Base-by-base conservation (phyloP, 2,888 invertebrate genomes). In the Hoplodrina blanda region DNA sequence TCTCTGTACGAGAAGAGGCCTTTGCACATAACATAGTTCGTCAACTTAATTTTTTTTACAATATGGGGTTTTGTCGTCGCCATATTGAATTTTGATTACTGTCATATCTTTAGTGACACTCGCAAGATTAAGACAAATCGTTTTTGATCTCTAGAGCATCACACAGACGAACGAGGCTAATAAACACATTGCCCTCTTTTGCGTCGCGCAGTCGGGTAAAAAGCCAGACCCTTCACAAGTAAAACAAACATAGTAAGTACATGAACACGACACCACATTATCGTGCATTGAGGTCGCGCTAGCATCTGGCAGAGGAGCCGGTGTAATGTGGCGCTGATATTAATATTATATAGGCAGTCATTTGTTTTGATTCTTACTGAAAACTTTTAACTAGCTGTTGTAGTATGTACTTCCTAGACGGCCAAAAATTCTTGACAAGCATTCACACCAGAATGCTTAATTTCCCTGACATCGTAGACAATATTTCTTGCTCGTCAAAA, bases 231-330 rank as follows among this genome's bases (percentile, higher is more conserved):
- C 15, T 63, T 49, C 17, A n/a, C 11, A 37, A 54, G 3, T 73
- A 13, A 33, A 44, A 52, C 20, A 46, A 19, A 33, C 11, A 54
- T 41, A 11, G 20, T 46, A 37, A 44, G 33, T 37, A 49, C 7
- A 46, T 33, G 7, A 53, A 62, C 53, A 55, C 17, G 66, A 7
- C 49, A 70, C 50, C 33, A 76, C 65, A 76, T 84, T 78, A 85
- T 85, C 85, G 56, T 46, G 52, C 80, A 86, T 76, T 73, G 79
- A 80, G 85, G 85, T 84, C 86, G 76, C 53, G 52, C 4, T 67
- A 68, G 62, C 82, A 85, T 86, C 85, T 86, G 86, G 77, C 64
- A 59, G 53, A 50, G 59, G n/a, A 37, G 65, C 56, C 54, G 19
- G 20, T 62, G 37, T 69, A n/a, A 53, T 61, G 17, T 46, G 33